Conservation (phyloP, 2,113 vertebrate species). For the Phodopus roborovskii region DNA sequence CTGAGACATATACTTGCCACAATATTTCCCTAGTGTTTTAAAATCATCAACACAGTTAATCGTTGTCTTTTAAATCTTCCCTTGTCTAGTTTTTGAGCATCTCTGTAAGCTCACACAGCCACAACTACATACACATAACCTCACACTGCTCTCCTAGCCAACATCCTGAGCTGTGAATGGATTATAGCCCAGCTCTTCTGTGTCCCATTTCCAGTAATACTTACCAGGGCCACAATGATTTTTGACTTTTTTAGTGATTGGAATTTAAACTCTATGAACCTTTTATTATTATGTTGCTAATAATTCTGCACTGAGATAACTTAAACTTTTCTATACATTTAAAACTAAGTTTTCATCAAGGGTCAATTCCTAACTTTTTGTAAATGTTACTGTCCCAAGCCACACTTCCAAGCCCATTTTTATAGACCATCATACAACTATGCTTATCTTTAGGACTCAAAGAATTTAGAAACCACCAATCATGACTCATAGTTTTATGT, state of each 20-base stretch:
- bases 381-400: conserved; percentile 39
- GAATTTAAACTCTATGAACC: conserved; percentile 28
- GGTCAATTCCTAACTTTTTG: conserved; percentile 22
- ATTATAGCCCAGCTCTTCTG: not conserved
- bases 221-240: not conserved
- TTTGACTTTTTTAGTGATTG: conserved; percentile 11
- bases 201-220: conserved; percentile 43
- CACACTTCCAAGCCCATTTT: not conserved
- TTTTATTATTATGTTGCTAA: not conserved
- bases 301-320: not conserved
- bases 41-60: conserved; percentile 18
- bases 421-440: not conserved
- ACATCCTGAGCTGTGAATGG: not conserved
- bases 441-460: not conserved
- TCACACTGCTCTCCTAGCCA: not conserved
- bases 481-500: not conserved
- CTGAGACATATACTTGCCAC: not conserved
- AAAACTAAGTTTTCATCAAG: not conserved
- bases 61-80: not conserved
- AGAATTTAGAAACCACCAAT: not conserved
- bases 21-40: conserved; percentile 36
- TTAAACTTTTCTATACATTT: not conserved
- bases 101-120: not conserved
- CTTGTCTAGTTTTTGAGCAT: conserved; percentile 13
- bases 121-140: not conserved